Conservation (phyloP, 2,797 vertebrate genomes). For the Cygnus olor region DNA sequence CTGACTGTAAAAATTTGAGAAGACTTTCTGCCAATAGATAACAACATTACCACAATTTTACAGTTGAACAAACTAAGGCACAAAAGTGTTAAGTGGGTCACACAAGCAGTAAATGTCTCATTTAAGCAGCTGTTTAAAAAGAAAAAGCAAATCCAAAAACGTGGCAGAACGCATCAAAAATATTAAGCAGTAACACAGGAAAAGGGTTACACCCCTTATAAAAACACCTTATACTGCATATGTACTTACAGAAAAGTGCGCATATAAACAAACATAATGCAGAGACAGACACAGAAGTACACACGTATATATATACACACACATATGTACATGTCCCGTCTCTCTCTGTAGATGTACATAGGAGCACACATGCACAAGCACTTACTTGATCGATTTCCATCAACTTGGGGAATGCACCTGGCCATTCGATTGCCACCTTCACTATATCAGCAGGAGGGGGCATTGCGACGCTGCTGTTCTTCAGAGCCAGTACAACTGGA, state of each 20-base stretch:
- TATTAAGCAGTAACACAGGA: neutral
- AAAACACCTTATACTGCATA: neutral
- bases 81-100: constrained; percentile 16
- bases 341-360: neutral
- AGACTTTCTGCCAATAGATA: neutral
- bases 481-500: constrained; percentile 49
- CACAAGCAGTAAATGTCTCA: neutral
- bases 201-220: neutral
- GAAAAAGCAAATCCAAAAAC: neutral
- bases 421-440: constrained; percentile 99
- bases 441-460: constrained; percentile 95
- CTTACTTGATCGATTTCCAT: constrained; percentile 99
- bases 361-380: neutral
- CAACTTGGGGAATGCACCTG: constrained; percentile 93
- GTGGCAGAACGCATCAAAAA: neutral
- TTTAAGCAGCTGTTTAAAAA: neutral
- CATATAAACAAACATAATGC: neutral
- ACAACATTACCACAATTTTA: neutral
- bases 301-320: neutral
- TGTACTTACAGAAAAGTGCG: neutral
- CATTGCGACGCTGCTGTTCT: constrained; percentile 79
- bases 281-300: neutral
- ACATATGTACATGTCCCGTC: neutral
- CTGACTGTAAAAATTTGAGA: neutral
- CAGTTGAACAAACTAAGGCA: constrained; percentile 14